These are phyloP conservation scores for Cotesia chilonis DNA, from an alignment of 1,140 invertebrate genomes.

Conservation along the genomic window DNA sequence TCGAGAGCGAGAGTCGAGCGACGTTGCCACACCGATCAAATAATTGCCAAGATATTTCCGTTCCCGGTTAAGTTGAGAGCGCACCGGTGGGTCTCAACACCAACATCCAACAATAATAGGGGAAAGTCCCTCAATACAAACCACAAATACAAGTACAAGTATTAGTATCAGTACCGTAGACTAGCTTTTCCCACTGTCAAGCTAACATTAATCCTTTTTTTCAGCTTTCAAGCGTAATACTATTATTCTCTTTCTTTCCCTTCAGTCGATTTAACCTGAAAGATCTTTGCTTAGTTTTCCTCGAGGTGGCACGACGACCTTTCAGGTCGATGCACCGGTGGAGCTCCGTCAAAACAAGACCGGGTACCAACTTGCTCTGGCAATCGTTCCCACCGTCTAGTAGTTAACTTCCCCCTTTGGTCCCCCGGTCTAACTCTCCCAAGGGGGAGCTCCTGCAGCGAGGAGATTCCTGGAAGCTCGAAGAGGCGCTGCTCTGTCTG, in stretches of 20 bases:
- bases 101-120: too few relatives aligned
- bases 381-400: slow-evolving; percentile 63
- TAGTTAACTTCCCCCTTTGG: slow-evolving; percentile 42
- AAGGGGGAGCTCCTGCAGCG: slow-evolving; percentile 36
- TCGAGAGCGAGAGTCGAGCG: slow-evolving; percentile 40
- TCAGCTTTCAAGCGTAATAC: too few relatives aligned
- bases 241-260: too few relatives aligned
- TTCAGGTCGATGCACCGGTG: slow-evolving; percentile 63
- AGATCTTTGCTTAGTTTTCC: background rate
- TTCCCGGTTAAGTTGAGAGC: background rate
- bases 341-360: slow-evolving; percentile 63
- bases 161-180: background rate
- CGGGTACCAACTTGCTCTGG: slow-evolving; percentile 41
- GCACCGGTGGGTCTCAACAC: background rate
- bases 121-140: background rate
- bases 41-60: slow-evolving; percentile 22
- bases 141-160: too few relatives aligned
- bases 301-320: slow-evolving; percentile 55
- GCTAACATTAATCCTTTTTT: background rate
- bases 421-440: slow-evolving; percentile 39
- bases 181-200: background rate
- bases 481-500: slow-evolving; percentile 65
- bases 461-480: slow-evolving; percentile 55
- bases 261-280: too few relatives aligned
- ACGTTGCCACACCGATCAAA: slow-evolving; percentile 34